Conservation (phyloP, 2,888 invertebrate genomes). For the Pyrocoelia pectoralis region DNA sequence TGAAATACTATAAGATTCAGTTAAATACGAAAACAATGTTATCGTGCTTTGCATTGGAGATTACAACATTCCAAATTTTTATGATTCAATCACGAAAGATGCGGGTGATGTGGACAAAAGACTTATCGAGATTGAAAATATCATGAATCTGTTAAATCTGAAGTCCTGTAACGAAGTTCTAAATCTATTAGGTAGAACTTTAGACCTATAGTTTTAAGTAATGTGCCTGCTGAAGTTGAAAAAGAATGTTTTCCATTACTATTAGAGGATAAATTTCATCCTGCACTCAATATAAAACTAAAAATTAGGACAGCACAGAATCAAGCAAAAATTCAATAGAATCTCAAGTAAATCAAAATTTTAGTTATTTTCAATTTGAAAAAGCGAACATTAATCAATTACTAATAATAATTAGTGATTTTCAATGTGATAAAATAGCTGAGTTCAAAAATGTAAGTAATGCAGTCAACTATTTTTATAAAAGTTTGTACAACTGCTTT, state of each 20-base stretch:
- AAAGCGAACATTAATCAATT: background rate
- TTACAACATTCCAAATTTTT: background rate
- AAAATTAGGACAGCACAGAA: background rate
- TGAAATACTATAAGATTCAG: too few species aligned
- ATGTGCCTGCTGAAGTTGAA: too few species aligned
- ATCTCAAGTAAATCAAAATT: background rate
- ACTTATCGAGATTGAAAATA: background rate
- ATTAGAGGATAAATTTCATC: slow-evolving; percentile 2
- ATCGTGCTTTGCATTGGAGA: too few species aligned
- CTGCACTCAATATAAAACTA: too few species aligned
- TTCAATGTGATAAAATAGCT: background rate
- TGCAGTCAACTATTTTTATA: too few species aligned
- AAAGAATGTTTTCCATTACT: background rate
- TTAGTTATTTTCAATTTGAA: too few species aligned
- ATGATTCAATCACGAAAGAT: background rate
- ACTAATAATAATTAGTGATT: background rate
- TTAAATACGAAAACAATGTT: too few species aligned
- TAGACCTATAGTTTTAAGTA: too few species aligned
- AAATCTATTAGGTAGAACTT: too few species aligned
- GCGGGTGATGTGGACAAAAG: background rate
- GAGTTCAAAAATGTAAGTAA: too few species aligned
- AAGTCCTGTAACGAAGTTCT: background rate
- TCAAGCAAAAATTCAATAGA: background rate
- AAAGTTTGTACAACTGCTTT: background rate
- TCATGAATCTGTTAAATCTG: background rate